A percentile compares a stretch with the other conserved stretches of the same genome.
phyloP scores from a whole-genome alignment of 2,113 vertebrate species.

The Pogonocichla stellata region DNA sequence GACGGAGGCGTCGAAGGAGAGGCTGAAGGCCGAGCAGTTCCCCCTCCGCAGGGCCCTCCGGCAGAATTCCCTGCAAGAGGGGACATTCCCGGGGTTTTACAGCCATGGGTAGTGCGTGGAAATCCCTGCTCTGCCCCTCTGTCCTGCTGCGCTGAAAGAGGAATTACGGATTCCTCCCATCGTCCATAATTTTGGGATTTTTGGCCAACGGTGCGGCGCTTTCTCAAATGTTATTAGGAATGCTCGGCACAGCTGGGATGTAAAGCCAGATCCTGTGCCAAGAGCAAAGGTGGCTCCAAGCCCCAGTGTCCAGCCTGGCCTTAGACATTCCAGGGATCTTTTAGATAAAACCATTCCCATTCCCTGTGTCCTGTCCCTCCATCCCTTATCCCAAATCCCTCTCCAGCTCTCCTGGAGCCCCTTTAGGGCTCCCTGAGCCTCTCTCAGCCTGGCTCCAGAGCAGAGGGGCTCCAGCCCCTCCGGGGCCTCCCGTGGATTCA shows the following conservation, averaged over 20 bases:
- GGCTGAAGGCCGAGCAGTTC: slow-evolving; percentile 70
- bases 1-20: slow-evolving; percentile 74
- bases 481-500: not conserved
- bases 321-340: not conserved
- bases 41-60: slow-evolving; percentile 69
- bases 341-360: not conserved
- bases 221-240: rapidly evolving
- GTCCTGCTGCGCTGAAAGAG: not conserved
- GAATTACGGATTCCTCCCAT: rapidly evolving
- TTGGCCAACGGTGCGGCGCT: rapidly evolving
- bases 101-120: rapidly evolving
- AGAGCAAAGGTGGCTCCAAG: not conserved
- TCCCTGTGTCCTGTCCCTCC: not conserved
- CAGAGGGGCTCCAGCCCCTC: not conserved
- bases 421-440: not conserved
- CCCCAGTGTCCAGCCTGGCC: not conserved
- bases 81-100: rapidly evolving
- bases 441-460: not conserved
- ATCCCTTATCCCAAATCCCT: not conserved
- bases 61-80: slow-evolving; percentile 83
- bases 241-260: not conserved
- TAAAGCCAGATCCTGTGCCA: rapidly evolving
- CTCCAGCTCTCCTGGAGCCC: not conserved
- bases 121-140: not conserved
- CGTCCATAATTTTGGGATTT: rapidly evolving